Evolutionary conservation across 2,113 vertebrate genomes (phyloP).

Genomic region (Melozone crissalis): DNA sequence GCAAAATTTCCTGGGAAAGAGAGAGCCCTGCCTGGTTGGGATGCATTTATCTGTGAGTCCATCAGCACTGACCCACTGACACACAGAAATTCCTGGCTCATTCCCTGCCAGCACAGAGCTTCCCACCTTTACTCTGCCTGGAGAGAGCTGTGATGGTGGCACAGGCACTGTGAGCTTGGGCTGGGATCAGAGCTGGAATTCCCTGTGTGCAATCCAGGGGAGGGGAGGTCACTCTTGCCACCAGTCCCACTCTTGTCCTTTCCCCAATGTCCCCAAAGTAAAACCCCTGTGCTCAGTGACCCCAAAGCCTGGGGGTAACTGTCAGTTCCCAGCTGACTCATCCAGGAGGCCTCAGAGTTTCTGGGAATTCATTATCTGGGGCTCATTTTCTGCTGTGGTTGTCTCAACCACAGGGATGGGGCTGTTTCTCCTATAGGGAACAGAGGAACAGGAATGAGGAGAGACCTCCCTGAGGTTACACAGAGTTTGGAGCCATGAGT

Average conservation of each 20-base stretch:
- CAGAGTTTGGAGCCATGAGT: not conserved
- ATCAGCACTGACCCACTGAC: not conserved
- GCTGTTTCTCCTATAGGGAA: not conserved
- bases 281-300: not conserved
- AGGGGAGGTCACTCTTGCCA: not conserved
- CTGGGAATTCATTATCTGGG: not conserved
- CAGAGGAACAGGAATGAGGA: not conserved
- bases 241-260: not conserved
- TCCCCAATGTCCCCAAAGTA: not conserved
- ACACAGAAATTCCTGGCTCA: not conserved
- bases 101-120: not conserved
- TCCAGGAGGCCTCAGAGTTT: not conserved
- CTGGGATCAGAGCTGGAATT: not conserved
- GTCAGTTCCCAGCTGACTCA: not conserved
- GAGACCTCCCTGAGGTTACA: not conserved
- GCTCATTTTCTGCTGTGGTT: not conserved
- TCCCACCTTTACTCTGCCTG: not conserved
- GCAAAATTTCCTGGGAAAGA: not conserved
- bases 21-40: not conserved
- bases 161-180: not conserved
- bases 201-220: not conserved
- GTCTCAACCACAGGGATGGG: rapidly evolving
- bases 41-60: not conserved
- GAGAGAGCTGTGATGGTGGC: not conserved
- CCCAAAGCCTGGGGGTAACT: not conserved